phyloP scores from a whole-genome alignment of 2,113 vertebrate species.

The Hippocampus zosterae region DNA sequence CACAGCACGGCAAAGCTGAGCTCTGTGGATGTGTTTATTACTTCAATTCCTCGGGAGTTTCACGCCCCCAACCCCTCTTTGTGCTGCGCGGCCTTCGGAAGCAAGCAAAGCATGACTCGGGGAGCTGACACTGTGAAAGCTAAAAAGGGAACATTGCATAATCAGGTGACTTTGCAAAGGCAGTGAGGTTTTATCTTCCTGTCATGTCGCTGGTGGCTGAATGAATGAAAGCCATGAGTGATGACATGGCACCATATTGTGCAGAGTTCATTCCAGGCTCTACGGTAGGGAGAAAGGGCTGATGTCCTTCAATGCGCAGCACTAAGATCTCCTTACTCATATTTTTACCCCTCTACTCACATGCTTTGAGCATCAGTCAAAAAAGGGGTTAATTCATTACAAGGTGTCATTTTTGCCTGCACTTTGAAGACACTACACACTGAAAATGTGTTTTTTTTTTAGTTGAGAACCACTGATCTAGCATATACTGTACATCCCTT shows the following conservation, averaged over 20 bases:
- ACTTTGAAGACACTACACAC: no score
- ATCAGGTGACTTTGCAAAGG: constrained; percentile 58
- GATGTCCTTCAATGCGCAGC: constrained; percentile 30
- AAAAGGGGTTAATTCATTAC: neutral
- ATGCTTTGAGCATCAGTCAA: neutral
- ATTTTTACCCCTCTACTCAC: neutral
- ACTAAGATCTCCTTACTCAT: neutral
- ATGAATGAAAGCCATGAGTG: constrained; percentile 56
- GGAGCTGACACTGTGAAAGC: constrained; percentile 28
- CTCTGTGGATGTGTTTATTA: constrained; percentile 23
- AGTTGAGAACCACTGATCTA: no score
- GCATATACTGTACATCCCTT: no score
- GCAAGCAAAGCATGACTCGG: constrained; percentile 13
- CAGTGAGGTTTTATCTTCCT: constrained; percentile 39
- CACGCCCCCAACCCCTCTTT: neutral
- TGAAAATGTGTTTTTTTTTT: no score
- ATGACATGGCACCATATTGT: constrained; percentile 45
- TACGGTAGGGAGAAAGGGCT: constrained; percentile 44
- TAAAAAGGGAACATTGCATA: constrained; percentile 55
- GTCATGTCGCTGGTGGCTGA: constrained; percentile 31
- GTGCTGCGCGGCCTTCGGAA: constrained; percentile 6
- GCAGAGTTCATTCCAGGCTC: constrained; percentile 49
- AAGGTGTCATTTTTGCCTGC: neutral
- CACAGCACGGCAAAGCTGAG: constrained; percentile 21
- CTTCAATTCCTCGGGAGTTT: constrained; percentile 26